phyloP scores from a whole-genome alignment of 1,140 invertebrate genomes.

The Conus betulinus region DNA sequence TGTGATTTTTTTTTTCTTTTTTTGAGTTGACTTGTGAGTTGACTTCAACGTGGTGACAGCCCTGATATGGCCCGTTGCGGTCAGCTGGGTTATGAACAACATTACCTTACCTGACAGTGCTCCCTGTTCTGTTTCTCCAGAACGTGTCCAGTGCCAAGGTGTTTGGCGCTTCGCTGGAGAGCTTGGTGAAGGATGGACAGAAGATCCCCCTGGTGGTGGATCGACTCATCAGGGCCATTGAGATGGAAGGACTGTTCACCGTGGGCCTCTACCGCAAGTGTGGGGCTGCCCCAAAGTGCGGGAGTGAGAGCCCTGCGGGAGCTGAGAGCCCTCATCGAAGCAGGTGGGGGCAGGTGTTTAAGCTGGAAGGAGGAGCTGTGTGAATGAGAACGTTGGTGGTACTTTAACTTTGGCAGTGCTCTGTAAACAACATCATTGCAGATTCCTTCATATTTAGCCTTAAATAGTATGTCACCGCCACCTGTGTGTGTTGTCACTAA shows the following conservation, averaged over 20 bases:
- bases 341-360: conserved; percentile 44
- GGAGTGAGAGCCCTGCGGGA: conserved; percentile 60
- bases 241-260: conserved; percentile 92
- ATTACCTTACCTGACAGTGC: neutral
- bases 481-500: no score
- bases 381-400: no score
- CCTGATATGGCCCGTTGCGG: no score
- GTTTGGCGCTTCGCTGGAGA: conserved; percentile 86
- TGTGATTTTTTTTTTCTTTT: no score
- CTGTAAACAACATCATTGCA: no score
- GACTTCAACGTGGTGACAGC: no score
- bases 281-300: conserved; percentile 81
- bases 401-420: no score
- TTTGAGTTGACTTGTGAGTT: no score
- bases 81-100: no score
- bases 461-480: no score
- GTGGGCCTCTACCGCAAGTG: conserved; percentile 96
- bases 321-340: conserved; percentile 72
- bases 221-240: conserved; percentile 90
- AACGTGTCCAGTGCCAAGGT: conserved; percentile 73
- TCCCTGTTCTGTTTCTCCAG: conserved; percentile 15
- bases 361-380: no score
- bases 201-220: conserved; percentile 90
- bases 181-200: conserved; percentile 83
- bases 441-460: no score